Percentiles rank a stretch among this genome's conserved stretches.
phyloP scores from a whole-genome alignment of 2,113 vertebrate species.

The Microtus ochrogaster region DNA sequence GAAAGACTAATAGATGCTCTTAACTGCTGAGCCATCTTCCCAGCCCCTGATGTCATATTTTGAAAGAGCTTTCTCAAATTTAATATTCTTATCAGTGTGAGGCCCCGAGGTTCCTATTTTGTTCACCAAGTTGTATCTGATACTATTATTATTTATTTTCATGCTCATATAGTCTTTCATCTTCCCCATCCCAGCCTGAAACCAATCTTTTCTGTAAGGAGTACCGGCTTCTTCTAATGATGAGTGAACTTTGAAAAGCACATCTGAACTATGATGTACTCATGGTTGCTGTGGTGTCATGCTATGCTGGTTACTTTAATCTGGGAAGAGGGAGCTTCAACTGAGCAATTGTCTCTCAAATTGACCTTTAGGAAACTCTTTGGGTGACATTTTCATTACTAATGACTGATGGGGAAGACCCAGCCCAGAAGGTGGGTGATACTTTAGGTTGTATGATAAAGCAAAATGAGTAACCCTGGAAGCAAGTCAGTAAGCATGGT shows the following conservation, averaged over 20 bases:
- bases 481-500: neutral
- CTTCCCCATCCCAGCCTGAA: neutral
- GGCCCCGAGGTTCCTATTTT: neutral
- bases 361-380: neutral
- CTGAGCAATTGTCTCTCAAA: neutral
- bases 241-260: neutral
- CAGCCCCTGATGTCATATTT: neutral
- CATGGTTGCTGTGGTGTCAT: neutral
- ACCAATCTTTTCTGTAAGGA: neutral
- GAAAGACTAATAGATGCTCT: neutral
- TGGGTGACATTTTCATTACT: neutral
- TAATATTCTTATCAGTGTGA: neutral
- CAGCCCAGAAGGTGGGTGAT: too few relatives aligned
- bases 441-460: neutral
- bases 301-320: neutral
- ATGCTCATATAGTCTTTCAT: neutral
- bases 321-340: neutral
- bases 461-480: neutral
- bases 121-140: neutral
- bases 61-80: neutral
- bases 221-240: neutral
- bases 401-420: neutral
- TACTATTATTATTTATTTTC: neutral
- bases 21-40: neutral
- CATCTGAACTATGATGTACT: neutral